These are phyloP conservation scores for Spisula solida DNA, from an alignment of 2,888 invertebrate genomes.

Conservation along the genomic window DNA sequence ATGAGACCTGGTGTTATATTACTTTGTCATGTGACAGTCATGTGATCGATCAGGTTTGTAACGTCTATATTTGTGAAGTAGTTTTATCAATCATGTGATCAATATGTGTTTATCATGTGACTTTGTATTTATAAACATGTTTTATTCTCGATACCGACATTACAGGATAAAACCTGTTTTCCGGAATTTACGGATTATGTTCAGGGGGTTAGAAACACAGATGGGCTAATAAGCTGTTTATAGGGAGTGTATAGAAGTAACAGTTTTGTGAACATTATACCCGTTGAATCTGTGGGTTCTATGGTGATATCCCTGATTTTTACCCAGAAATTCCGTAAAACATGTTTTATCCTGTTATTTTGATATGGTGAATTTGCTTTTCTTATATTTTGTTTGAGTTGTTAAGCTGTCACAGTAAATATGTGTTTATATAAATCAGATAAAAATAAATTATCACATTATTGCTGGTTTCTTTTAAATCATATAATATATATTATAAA, in stretches of 20 bases:
- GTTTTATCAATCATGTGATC: conserved; percentile 1
- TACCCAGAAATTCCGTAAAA: too few species aligned
- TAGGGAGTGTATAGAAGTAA: too few species aligned
- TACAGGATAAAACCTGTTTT: too few species aligned
- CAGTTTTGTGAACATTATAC: too few species aligned
- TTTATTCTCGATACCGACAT: neutral
- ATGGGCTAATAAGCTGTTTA: too few species aligned
- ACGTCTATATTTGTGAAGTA: neutral
- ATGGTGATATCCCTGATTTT: too few species aligned
- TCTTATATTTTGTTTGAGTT: neutral
- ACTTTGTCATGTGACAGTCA: neutral
- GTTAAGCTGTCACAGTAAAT: conserved; percentile 15
- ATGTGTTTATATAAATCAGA: conserved; percentile 19
- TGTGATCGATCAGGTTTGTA: neutral
- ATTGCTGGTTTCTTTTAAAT: neutral
- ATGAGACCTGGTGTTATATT: neutral
- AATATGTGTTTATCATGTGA: neutral
- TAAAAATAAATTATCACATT: conserved; percentile 20
- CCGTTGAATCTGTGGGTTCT: too few species aligned
- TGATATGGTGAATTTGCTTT: neutral
- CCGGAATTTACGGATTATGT: too few species aligned
- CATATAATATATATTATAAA: too few species aligned
- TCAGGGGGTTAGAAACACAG: too few species aligned
- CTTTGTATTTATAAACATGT: neutral
- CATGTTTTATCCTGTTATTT: too few species aligned